Percentiles rank a stretch among this genome's conserved stretches.
These are phyloP conservation scores for Agrochola circellaris DNA, from an alignment of 2,888 invertebrate species.

Conservation along the genomic window DNA sequence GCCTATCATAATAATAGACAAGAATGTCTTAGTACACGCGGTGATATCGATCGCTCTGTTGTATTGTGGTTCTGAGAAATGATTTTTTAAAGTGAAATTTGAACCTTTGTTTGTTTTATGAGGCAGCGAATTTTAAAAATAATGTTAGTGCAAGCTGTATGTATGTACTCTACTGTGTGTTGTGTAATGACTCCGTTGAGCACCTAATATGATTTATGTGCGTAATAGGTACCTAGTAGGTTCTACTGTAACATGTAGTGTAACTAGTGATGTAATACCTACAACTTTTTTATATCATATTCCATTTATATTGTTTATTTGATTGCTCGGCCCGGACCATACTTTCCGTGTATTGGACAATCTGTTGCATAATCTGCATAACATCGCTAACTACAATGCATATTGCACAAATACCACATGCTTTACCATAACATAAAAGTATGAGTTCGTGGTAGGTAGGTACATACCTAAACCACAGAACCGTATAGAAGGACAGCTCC, in stretches of 20 bases:
- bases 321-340: background rate
- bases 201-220: background rate
- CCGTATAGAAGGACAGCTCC: background rate
- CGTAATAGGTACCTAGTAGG: background rate
- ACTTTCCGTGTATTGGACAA: background rate
- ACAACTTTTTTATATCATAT: background rate
- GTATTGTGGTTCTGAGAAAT: background rate
- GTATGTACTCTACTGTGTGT: background rate
- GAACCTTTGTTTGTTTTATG: constrained; percentile 1
- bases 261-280: background rate
- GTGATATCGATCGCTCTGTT: background rate
- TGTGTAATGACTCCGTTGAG: background rate
- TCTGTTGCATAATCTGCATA: background rate
- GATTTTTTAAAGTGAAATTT: background rate
- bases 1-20: constrained; percentile 17
- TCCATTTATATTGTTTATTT: background rate
- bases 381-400: constrained; percentile 20
- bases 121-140: background rate
- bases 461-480: constrained; percentile 7
- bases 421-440: constrained; percentile 14
- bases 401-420: constrained; percentile 14
- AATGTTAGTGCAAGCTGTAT: background rate
- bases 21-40: constrained; percentile 10
- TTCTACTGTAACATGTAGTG: constrained; percentile 11
- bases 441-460: background rate